Evolutionary conservation across 1,140 invertebrate genomes (phyloP).

Genomic region (Acromyrmex echinatior): DNA sequence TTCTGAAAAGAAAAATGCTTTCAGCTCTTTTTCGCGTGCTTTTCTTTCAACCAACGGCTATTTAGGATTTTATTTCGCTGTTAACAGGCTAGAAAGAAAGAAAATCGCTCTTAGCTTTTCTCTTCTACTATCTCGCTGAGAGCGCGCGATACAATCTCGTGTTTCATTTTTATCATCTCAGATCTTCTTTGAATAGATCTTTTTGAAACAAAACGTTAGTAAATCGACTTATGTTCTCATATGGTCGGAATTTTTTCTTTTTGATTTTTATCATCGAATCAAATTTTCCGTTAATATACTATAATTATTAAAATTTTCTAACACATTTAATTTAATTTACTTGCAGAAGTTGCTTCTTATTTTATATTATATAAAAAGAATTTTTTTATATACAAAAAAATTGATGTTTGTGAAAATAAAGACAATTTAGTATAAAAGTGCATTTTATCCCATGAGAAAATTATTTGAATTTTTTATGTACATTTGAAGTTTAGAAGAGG

Average conservation of each 20-base stretch:
- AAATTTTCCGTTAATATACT: not conserved
- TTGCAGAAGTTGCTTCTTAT: not conserved
- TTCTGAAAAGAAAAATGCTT: slow-evolving; percentile 3
- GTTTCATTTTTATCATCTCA: slow-evolving; percentile 13
- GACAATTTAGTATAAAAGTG: too few relatives aligned
- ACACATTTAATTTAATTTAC: slow-evolving; percentile 14
- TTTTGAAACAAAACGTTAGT: not conserved
- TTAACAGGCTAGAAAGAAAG: not conserved
- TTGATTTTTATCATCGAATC: not conserved
- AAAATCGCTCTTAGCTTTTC: not conserved
- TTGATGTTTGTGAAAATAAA: too few relatives aligned
- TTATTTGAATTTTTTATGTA: too few relatives aligned
- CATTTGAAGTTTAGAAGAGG: too few relatives aligned
- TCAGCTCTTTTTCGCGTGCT: not conserved
- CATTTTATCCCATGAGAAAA: too few relatives aligned
- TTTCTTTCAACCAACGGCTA: slow-evolving; percentile 26
- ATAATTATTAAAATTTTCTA: not conserved
- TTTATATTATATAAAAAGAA: too few relatives aligned
- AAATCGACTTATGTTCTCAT: not conserved
- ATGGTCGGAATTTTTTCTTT: not conserved
- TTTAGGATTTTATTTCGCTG: slow-evolving; percentile 48
- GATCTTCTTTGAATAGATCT: not conserved
- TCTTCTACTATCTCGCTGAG: not conserved
- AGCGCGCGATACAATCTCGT: slow-evolving; percentile 7
- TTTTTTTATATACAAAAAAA: too few relatives aligned